phyloP scores from a whole-genome alignment of 30 jellyfish, hydroid and myxozoan species.

The Hydra vulgaris region DNA sequence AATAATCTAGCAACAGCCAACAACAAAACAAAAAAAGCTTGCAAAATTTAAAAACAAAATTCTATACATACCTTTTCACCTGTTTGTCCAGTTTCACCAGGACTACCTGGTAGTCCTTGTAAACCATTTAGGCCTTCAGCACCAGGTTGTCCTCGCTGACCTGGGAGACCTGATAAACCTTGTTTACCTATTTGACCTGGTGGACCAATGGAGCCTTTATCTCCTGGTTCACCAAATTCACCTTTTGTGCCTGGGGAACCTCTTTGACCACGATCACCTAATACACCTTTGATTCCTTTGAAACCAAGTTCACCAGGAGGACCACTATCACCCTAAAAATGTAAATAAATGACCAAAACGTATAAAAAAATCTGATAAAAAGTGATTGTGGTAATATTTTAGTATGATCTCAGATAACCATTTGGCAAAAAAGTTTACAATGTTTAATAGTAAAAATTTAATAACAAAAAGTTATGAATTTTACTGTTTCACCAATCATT shows the following conservation, averaged over 20 bases:
- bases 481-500: slow-evolving; percentile 73
- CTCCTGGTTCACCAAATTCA: slow-evolving; percentile 31
- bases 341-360: too few species aligned
- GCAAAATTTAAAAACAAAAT: too few species aligned
- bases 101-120: slow-evolving; percentile 59
- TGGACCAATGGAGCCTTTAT: not conserved
- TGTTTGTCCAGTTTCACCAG: slow-evolving; percentile 4
- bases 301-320: slow-evolving; percentile 5
- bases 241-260: slow-evolving; percentile 28
- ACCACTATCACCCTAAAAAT: not conserved
- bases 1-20: too few species aligned
- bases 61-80: slow-evolving; percentile 19
- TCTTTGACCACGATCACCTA: slow-evolving; percentile 16
- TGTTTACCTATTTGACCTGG: slow-evolving; percentile 19
- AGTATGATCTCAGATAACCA: too few species aligned
- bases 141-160: slow-evolving; percentile 91
- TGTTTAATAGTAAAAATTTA: not conserved
- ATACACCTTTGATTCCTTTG: not conserved
- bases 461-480: not conserved
- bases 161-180: slow-evolving; percentile 75
- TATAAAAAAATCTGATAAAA: too few species aligned
- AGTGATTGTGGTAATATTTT: too few species aligned
- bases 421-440: too few species aligned
- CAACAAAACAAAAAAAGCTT: not conserved
- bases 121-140: slow-evolving; percentile 52